Conservation (phyloP, 2,888 invertebrate genomes). For the Encarsia formosa region DNA sequence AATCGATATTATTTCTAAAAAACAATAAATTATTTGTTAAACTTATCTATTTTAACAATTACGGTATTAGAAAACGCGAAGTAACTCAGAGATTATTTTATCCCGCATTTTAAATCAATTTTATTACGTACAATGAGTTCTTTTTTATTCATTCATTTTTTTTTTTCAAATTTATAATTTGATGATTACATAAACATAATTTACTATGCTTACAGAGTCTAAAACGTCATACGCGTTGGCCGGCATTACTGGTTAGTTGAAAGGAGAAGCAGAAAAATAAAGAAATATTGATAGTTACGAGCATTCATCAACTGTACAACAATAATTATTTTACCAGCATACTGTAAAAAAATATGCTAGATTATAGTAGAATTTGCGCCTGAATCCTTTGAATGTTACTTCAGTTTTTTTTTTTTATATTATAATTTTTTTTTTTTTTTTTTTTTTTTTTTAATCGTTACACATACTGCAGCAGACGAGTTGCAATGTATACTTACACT, state of each 20-base stretch:
- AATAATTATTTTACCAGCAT: too few relatives aligned
- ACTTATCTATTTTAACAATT: too few relatives aligned
- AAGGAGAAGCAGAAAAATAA: conserved; percentile 1
- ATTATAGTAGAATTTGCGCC: neutral
- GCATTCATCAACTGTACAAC: conserved; percentile 8
- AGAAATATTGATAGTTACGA: conserved; percentile 10
- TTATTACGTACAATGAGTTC: too few relatives aligned
- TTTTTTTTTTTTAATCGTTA: conserved; percentile 4
- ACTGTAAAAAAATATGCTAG: conserved; percentile 3
- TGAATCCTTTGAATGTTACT: conserved; percentile 8
- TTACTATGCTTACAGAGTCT: conserved; percentile 17
- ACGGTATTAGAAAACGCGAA: too few relatives aligned
- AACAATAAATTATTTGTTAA: neutral
- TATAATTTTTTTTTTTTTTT: neutral
- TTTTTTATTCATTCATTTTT: conserved; percentile 2
- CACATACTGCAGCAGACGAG: conserved; percentile 15
- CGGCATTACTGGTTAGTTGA: conserved; percentile 15
- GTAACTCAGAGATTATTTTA: too few relatives aligned
- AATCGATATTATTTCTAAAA: neutral
- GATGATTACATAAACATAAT: conserved; percentile 6
- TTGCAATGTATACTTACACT: conserved; percentile 15
- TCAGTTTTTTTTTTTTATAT: neutral
- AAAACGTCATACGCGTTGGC: conserved; percentile 17
- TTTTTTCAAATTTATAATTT: conserved; percentile 1
- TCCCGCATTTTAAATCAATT: too few relatives aligned